These are phyloP conservation scores for Prunella strophiata DNA, from an alignment of 2,797 vertebrate species.

Conservation along the genomic window DNA sequence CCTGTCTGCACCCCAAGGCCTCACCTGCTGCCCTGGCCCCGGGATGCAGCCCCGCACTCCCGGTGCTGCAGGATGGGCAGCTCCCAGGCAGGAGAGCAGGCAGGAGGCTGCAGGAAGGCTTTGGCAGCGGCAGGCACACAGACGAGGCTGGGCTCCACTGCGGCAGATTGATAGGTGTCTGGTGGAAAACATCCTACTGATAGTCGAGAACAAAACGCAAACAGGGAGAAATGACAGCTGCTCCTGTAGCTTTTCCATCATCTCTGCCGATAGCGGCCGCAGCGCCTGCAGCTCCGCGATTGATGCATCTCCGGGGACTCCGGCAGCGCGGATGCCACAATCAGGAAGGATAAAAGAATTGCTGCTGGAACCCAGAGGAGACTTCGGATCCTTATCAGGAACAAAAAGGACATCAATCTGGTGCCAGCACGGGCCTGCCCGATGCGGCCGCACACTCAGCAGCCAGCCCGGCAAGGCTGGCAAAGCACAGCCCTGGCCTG, in stretches of 20 bases:
- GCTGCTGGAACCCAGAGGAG: slow-evolving; percentile 63
- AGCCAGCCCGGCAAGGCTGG: neutral
- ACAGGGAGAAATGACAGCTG: slow-evolving; percentile 72
- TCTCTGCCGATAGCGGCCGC: slow-evolving; percentile 54
- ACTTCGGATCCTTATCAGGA: slow-evolving; percentile 70
- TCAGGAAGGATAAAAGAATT: slow-evolving; percentile 69
- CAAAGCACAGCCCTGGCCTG: neutral
- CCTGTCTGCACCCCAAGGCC: neutral
- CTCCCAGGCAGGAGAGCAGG: neutral
- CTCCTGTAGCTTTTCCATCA: slow-evolving; percentile 72
- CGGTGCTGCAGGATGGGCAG: neutral
- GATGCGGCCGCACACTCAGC: neutral
- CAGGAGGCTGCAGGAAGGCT: neutral
- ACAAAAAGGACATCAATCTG: slow-evolving; percentile 70
- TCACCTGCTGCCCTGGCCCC: neutral
- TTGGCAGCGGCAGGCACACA: neutral
- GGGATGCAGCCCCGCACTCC: rapidly evolving
- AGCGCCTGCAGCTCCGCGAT: slow-evolving; percentile 50
- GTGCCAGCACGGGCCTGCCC: slow-evolving; percentile 35
- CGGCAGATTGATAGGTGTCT: slow-evolving; percentile 67
- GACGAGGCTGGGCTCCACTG: neutral
- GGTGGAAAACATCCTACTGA: slow-evolving; percentile 59
- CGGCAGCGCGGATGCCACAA: slow-evolving; percentile 29
- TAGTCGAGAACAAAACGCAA: slow-evolving; percentile 63
- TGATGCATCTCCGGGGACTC: slow-evolving; percentile 62